phyloP scores from a whole-genome alignment of 2,113 vertebrate genomes.

The Cyanistes caeruleus region DNA sequence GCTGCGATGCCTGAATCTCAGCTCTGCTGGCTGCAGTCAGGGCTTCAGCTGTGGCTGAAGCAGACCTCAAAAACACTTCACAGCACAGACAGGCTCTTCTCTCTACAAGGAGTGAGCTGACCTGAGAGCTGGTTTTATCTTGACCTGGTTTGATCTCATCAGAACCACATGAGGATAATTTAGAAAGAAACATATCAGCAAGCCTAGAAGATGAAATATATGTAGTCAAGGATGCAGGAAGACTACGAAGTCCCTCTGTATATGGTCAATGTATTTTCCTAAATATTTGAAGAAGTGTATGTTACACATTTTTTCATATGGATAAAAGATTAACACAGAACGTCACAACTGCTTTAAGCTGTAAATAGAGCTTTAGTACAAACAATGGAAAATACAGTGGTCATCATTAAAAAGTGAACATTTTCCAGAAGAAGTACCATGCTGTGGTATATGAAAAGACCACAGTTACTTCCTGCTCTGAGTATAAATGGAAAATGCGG shows the following conservation, averaged over 20 bases:
- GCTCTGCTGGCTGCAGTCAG: neutral
- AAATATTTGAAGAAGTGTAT: neutral
- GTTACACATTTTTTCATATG: neutral
- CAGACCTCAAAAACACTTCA: neutral
- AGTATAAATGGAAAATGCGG: conserved; percentile 51
- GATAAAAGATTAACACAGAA: neutral
- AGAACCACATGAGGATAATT: neutral
- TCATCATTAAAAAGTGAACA: conserved; percentile 27
- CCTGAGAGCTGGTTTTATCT: neutral
- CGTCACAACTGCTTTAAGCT: neutral
- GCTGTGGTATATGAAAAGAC: conserved; percentile 17
- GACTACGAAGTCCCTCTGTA: neutral
- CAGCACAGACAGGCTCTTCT: neutral
- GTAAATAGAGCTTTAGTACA: conserved; percentile 7
- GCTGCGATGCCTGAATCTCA: neutral
- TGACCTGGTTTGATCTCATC: neutral
- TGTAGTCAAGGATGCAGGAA: neutral
- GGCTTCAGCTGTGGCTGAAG: neutral
- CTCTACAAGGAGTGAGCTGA: neutral
- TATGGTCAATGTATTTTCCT: neutral
- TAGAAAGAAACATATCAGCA: neutral
- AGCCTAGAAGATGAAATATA: neutral
- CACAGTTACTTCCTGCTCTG: conserved; percentile 48
- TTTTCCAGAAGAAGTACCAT: conserved; percentile 20
- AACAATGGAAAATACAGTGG: conserved; percentile 15